Base-by-base conservation (phyloP, 2,888 invertebrate species). In the Perdita meconis region DNA sequence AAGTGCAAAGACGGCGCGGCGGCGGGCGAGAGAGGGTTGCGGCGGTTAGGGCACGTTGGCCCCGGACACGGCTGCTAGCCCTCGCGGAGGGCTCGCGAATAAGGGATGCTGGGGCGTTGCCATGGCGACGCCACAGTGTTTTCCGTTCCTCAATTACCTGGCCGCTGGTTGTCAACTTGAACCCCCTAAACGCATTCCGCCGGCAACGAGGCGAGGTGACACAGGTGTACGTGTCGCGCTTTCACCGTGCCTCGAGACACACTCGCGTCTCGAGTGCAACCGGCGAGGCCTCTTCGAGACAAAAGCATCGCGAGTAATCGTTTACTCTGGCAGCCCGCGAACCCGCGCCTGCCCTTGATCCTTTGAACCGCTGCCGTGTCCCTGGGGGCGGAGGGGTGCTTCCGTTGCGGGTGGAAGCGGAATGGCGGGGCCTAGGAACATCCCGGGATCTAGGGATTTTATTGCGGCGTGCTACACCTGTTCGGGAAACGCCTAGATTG, bases 131-230 rank as follows among this genome's bases (percentile, higher is more conserved):
- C 78, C 81, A 88, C 88, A 86, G 82, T 89, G 87, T 89, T 89
- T 88, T 88, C 86, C 72, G 79, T 87, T 87, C 87, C 86, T 82
- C 86, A 87, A 89, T 89, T 89, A 89, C 85, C 86, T 86, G 79
- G 80, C 78, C 81, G 65, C 81, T 74, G 84, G 85, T 86, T 85
- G 87, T 86, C 87, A 87, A 88, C 86, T 87, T 72, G 82, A 84
- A 79, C 81, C 84, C 77, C 78, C 60, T 59, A 66, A 80, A 74
- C 81, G 70, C 59, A 70, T 75, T 72, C 56, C 72, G 51, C 61
- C 26, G 74, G 81, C 55, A 50, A 24, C 59, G 50, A 60, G 61
- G 36, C 56, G n/a, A 57, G 42, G 12, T 34, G 50, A 30, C 8
- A 78, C 64, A 77, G 55, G 70, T 76, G 68, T 42, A 50, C 26